Evolutionary conservation across 2,797 vertebrate species (phyloP), one percentile per base, ranked within the genome.

Genomic region (Pelodytes ibericus): DNA sequence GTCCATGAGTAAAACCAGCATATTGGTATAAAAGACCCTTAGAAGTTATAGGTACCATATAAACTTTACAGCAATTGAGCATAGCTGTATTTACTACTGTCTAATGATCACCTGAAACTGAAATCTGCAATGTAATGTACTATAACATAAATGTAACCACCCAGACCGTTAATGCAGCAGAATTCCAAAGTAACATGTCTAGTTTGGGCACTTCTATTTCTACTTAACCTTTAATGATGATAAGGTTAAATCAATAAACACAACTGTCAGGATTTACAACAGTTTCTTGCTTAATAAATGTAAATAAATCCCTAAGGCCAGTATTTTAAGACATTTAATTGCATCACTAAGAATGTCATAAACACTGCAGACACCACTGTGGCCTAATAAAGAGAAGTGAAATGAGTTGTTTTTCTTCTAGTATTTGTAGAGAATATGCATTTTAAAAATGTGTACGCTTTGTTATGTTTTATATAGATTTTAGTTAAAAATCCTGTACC

Each of bases 291-390:
- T 24, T 22, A 53, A 53, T 53, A 3, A 11, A 11, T 22, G 11
- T 53, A 53, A 53, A 53, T 53, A 5, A 6, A 4, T 22, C 49
- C 22, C 49, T 7, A 53, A 8, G n/a, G 49, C 5, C 11, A 22
- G n/a, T 16, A 53, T 53, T 53, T 53, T 24, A 5, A 53, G 2
- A 53, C 24, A 11, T 20, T 20, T 53, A n/a, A n/a, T n/a, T n/a
- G 24, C 49, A 53, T 22, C 49, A 20, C 63, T 49, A 33, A n/a
- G 22, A 64, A 64, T 39, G 31, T 26, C 10, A 24, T 65, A 26
- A 65, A 65, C 62, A 65, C 39, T 26, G 16, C 13, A 65, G 33
- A 20, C 36, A 39, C 60, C 5, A n/a, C 36, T 11, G 6, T 31
- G 29, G 66, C 13, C 20, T 53, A 33, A 30, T 31, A 53, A 56